Base-by-base conservation (phyloP, 2,797 vertebrate species). In the Chelmon rostratus region DNA sequence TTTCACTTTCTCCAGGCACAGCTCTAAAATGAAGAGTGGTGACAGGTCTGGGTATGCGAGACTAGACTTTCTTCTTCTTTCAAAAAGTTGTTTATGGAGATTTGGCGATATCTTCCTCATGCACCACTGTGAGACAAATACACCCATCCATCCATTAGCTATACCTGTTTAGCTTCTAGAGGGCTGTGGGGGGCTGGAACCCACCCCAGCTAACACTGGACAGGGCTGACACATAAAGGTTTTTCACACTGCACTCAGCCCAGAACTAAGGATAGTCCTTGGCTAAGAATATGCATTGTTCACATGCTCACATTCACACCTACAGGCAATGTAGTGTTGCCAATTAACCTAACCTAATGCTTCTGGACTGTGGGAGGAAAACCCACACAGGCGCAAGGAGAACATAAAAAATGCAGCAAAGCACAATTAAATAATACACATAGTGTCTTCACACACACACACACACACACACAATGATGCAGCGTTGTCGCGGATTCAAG, bases 41-140 rank as follows among this genome's bases (percentile, higher is more conserved):
- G 28, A 28, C 28, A 28, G 28, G 28, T 28, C 28, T 28, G 28
- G 28, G 28, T 28, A 28, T 28, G 28, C 28, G 28, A 28, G 28
- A 28, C 28, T 28, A 28, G 28, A 28, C 28, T 28, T 28, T 28
- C n/a, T n/a, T n/a, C n/a, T n/a, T n/a, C n/a, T n/a, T n/a, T n/a
- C n/a, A n/a, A n/a, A n/a, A n/a, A n/a, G n/a, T n/a, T n/a, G n/a
- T n/a, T 84, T 58, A 67, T 13, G 49, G 23, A 61, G 44, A 68
- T 38, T 28, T 35, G 25, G 35, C 13, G 70, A 56, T 58, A 76
- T 79, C 44, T 73, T 73, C 31, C 69, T 50, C 16, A 28, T n/a
- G 8, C 59, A 75, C 42, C 73, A 64, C 38, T 77, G 67, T 6
- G 9, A 37, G 28, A 68, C 50, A 47, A 19, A 73, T 54, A 44